These are phyloP conservation scores for Indicator indicator DNA, from an alignment of 2,113 vertebrate genomes.

Conservation along the genomic window DNA sequence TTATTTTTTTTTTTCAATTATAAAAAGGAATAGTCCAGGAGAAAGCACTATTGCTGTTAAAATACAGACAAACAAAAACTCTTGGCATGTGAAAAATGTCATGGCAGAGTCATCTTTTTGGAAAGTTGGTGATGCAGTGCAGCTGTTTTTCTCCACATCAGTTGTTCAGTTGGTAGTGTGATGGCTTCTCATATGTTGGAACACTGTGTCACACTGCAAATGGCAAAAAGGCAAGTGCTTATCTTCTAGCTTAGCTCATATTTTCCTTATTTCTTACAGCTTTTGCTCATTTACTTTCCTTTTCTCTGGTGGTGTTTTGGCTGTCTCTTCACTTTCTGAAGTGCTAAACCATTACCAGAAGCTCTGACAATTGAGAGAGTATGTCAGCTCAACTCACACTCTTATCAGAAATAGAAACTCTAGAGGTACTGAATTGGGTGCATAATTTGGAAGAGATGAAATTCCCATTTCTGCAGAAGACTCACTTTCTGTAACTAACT, in stretches of 20 bases:
- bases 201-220: background rate
- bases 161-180: background rate
- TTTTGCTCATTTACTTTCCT: background rate
- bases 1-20: background rate
- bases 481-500: background rate
- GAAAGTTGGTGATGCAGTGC: background rate
- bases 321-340: background rate
- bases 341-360: background rate
- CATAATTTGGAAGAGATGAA: background rate
- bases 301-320: background rate
- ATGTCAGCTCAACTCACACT: background rate
- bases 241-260: background rate
- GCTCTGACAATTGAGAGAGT: background rate
- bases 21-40: background rate
- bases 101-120: background rate
- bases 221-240: background rate
- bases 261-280: background rate
- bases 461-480: background rate
- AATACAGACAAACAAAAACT: background rate
- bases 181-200: background rate
- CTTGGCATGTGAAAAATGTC: background rate
- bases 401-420: background rate
- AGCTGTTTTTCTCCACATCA: background rate
- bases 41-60: background rate
- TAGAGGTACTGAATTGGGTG: background rate